These are phyloP conservation scores for Schizotus pectinicornis DNA, from an alignment of 2,888 invertebrate genomes.

Conservation along the genomic window DNA sequence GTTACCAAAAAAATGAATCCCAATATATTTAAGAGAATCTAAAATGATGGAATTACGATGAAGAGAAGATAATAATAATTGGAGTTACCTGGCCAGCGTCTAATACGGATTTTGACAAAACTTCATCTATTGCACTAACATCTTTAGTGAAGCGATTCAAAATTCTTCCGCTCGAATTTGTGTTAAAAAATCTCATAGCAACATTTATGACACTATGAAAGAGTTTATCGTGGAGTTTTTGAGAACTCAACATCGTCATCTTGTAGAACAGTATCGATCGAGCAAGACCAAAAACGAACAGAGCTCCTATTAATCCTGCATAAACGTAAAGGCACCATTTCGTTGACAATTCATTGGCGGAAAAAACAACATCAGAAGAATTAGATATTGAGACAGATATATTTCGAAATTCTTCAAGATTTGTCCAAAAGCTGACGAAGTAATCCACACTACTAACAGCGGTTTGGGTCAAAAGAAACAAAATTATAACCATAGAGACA, in stretches of 20 bases:
- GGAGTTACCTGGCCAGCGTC: constrained; percentile 63
- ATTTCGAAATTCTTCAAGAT: constrained; percentile 48
- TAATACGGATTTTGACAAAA: constrained; percentile 69
- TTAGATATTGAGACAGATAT: constrained; percentile 15
- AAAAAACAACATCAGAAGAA: constrained; percentile 4
- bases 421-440: constrained; percentile 75
- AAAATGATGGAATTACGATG: constrained; percentile 24
- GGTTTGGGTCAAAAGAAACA: constrained; percentile 64
- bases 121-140: constrained; percentile 78
- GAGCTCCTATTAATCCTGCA: constrained; percentile 60
- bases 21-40: constrained; percentile 59
- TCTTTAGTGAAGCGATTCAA: constrained; percentile 85
- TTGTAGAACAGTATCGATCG: constrained; percentile 70
- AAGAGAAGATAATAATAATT: not conserved
- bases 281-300: constrained; percentile 65
- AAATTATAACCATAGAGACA: constrained; percentile 59
- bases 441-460: constrained; percentile 73
- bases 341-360: constrained; percentile 39
- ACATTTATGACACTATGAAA: constrained; percentile 65
- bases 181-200: constrained; percentile 79
- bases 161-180: constrained; percentile 81
- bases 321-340: constrained; percentile 68
- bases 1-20: constrained; percentile 65
- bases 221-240: constrained; percentile 73
- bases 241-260: constrained; percentile 69